These are phyloP conservation scores for Gila robusta DNA, from an alignment of 2,797 vertebrate species.

Conservation along the genomic window DNA sequence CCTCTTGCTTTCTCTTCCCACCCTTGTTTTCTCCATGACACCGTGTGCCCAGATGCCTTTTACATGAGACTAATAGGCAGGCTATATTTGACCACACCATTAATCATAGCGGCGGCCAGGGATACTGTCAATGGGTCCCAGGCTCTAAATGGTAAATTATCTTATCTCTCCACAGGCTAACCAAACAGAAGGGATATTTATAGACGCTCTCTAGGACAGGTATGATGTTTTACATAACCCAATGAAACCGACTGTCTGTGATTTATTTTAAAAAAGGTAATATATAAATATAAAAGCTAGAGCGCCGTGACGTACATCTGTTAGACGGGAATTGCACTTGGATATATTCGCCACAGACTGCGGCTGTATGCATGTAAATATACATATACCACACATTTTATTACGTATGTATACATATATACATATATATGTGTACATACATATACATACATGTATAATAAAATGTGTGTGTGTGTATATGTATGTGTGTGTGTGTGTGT, in stretches of 20 bases:
- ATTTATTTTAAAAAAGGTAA: conserved; percentile 48
- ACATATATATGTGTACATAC: too few relatives aligned
- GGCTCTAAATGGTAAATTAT: conserved; percentile 63
- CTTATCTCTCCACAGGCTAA: conserved; percentile 54
- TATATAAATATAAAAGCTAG: conserved; percentile 28
- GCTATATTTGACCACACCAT: conserved; percentile 63
- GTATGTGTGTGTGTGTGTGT: too few relatives aligned
- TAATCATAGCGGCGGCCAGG: conserved; percentile 57
- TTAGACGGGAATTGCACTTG: neutral
- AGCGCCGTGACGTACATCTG: conserved; percentile 4
- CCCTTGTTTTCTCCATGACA: conserved; percentile 54
- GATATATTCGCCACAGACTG: neutral
- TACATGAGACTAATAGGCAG: conserved; percentile 59
- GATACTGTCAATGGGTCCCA: conserved; percentile 43
- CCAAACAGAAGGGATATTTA: conserved; percentile 49
- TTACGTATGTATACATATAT: too few relatives aligned
- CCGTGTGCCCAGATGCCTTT: conserved; percentile 41
- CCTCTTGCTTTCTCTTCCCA: conserved; percentile 19
- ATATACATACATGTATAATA: too few relatives aligned
- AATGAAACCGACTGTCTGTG: conserved; percentile 49
- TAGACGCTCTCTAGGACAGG: conserved; percentile 55
- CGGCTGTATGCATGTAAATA: neutral
- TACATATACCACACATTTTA: too few relatives aligned
- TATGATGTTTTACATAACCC: conserved; percentile 60
- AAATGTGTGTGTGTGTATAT: too few relatives aligned